phyloP scores from a whole-genome alignment of 2,888 invertebrate genomes.

The Leucoptera coffeella region DNA sequence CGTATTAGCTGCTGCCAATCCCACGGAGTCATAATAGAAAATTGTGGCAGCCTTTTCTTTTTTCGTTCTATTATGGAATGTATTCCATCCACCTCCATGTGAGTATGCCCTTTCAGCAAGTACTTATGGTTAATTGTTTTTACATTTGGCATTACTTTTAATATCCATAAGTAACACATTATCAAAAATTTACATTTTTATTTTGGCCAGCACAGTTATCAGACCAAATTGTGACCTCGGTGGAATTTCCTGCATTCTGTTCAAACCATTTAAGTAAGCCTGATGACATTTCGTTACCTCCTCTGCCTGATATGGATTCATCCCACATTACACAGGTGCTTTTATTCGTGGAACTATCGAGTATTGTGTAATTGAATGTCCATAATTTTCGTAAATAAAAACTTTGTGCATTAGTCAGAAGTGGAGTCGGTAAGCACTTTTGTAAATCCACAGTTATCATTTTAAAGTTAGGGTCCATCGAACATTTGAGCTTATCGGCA shows the following conservation, averaged over 20 bases:
- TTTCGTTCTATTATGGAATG: not conserved
- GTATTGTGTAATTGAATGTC: not conserved
- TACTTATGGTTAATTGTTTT: not conserved
- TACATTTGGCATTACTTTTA: not conserved
- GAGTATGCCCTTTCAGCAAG: constrained; percentile 1
- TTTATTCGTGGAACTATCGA: not conserved
- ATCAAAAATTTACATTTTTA: not conserved
- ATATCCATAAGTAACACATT: not conserved
- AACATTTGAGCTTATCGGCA: not conserved
- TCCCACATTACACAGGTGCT: constrained; percentile 1
- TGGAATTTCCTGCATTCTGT: not conserved
- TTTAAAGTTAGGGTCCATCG: constrained; percentile 1
- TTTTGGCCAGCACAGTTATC: constrained; percentile 1
- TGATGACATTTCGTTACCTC: not conserved
- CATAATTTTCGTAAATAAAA: constrained; percentile 1
- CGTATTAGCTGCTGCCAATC: not conserved
- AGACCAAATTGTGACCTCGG: constrained; percentile 1
- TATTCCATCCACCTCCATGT: not conserved
- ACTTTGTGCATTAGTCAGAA: not conserved
- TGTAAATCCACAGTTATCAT: constrained; percentile 4
- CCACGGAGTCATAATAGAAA: not conserved
- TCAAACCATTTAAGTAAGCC: not conserved
- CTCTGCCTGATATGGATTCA: not conserved
- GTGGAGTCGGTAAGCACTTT: not conserved
- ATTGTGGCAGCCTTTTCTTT: not conserved